These are phyloP conservation scores for Euleptes europaea DNA, from an alignment of 2,113 vertebrate genomes.

Conservation along the genomic window DNA sequence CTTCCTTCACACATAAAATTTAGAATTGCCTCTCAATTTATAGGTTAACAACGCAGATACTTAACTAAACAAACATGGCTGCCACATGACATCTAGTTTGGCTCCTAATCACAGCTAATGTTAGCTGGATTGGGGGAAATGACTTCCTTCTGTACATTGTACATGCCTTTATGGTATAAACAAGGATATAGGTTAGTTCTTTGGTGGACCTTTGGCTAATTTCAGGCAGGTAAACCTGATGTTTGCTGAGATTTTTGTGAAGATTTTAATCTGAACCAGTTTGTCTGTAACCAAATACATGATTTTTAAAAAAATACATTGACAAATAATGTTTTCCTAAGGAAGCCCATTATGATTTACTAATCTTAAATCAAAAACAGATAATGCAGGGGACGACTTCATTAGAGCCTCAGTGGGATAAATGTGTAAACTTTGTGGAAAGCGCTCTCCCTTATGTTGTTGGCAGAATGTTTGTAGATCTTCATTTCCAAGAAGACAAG, in stretches of 20 bases:
- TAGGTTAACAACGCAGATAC: too few species aligned
- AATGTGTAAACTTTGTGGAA: conserved; percentile 94
- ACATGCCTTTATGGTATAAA: background rate
- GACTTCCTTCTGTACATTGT: background rate
- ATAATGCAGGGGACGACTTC: conserved; percentile 91
- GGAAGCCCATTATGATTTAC: background rate
- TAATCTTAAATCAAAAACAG: conserved; percentile 67
- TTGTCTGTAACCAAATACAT: too few species aligned
- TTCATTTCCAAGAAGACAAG: conserved; percentile 96
- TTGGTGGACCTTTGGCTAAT: background rate
- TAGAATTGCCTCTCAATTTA: too few species aligned
- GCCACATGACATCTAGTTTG: background rate
- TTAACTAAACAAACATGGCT: background rate
- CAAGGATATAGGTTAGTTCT: background rate
- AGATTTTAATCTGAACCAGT: background rate
- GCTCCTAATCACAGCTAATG: background rate
- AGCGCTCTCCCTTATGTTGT: conserved; percentile 86
- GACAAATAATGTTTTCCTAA: background rate
- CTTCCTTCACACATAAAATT: too few species aligned
- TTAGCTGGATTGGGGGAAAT: background rate
- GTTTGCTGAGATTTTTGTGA: background rate
- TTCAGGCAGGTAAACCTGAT: background rate
- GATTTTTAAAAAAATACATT: too few species aligned
- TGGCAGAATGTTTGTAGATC: conserved; percentile 92
- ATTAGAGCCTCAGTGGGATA: conserved; percentile 92